A percentile compares a stretch with the other conserved stretches of the same genome.
These are phyloP conservation scores for Aythya baeri DNA, from an alignment of 2,113 vertebrate species.

Conservation along the genomic window DNA sequence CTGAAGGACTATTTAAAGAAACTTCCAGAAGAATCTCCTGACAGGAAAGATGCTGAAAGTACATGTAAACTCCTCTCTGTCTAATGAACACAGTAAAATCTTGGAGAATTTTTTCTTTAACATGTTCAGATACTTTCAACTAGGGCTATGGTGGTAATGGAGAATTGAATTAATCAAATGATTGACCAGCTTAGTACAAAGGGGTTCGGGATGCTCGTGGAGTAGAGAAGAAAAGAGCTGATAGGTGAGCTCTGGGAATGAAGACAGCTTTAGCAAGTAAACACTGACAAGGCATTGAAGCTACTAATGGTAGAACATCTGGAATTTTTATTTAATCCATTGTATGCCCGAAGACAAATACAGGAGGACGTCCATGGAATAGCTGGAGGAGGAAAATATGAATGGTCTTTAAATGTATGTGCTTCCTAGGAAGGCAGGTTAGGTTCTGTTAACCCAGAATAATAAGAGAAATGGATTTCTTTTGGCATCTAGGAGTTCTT, in stretches of 20 bases:
- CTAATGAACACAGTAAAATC: not conserved
- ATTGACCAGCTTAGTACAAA: not conserved
- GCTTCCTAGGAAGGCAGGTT: not conserved
- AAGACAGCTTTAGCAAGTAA: not conserved
- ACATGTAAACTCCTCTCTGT: constrained; percentile 45
- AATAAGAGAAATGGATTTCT: not conserved
- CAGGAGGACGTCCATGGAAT: not conserved
- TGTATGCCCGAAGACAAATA: not conserved
- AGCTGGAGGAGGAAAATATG: not conserved
- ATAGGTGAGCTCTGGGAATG: not conserved
- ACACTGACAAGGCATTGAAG: not conserved
- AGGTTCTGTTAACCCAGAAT: not conserved
- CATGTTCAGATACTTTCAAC: not conserved
- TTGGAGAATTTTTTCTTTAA: not conserved
- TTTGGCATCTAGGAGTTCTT: not conserved
- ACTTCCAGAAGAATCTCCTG: constrained; percentile 87
- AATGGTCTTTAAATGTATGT: not conserved
- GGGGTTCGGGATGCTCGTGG: not conserved
- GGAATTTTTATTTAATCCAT: not conserved
- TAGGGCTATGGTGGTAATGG: not conserved
- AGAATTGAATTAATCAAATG: not conserved
- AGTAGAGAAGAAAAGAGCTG: not conserved
- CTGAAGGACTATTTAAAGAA: constrained; percentile 97
- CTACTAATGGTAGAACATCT: not conserved
- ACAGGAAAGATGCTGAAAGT: constrained; percentile 94